phyloP scores from a whole-genome alignment of 2,113 vertebrate genomes.

The Phoenicopterus ruber region DNA sequence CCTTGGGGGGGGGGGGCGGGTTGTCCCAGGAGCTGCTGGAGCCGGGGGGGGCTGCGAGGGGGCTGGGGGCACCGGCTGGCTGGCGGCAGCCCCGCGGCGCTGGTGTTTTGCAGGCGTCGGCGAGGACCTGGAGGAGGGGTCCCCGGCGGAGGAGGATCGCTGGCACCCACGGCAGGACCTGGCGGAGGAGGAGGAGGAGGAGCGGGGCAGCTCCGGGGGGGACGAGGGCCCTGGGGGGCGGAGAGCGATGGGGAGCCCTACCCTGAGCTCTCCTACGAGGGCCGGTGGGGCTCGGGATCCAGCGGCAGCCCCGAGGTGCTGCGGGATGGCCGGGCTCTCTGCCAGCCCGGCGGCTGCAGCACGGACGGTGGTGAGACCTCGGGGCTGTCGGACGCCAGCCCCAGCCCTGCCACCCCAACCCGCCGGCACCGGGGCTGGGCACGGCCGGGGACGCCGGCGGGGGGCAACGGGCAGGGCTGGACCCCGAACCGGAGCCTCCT shows the following conservation, averaged over 20 bases:
- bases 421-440: neutral
- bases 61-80: rapidly evolving
- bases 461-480: neutral
- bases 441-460: neutral
- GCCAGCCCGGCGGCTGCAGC: neutral
- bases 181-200: conserved; percentile 45
- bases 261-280: neutral
- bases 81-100: neutral
- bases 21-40: neutral
- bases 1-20: rapidly evolving
- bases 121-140: conserved; percentile 27
- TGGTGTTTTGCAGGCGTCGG: conserved; percentile 55
- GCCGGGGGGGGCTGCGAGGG: neutral
- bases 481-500: neutral
- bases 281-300: neutral
- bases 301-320: neutral
- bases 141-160: neutral
- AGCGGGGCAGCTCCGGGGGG: neutral
- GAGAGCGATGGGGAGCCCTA: conserved; percentile 22
- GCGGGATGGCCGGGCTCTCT: neutral
- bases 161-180: conserved; percentile 15
- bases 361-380: neutral
- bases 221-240: neutral
- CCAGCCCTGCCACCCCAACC: neutral
- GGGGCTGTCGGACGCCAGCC: conserved; percentile 13